Evolutionary conservation across 2,797 vertebrate genomes (phyloP), one percentile per base, ranked within the genome.

Genomic region (Lagocephalus sceleratus): DNA sequence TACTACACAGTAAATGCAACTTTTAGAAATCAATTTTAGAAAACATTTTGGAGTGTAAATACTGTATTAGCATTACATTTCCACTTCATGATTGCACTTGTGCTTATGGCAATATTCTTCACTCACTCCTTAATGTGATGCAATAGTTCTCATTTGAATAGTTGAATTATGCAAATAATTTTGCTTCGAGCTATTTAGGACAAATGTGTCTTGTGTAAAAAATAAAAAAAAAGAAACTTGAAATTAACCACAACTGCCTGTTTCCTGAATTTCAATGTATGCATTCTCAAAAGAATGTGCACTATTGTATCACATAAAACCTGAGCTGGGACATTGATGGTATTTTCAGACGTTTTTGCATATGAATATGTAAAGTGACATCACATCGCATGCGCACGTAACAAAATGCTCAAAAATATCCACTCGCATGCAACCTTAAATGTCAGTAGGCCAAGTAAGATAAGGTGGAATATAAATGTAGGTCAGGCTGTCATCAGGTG

Each of bases 111-210:
- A 77, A 78, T 69, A 57, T 53, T 60, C 51, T 67, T 71, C 72
- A 71, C 76, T 81, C 63, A 80, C 54, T 66, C n/a, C 19, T 54
- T 58, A 5, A 76, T 85, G 82, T 86, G 78, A 80, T 76, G 55
- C 48, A 59, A 75, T 63, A 54, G 57, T 78, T 71, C 47, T 68
- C 54, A 78, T 63, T 60, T 51, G 40, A 47, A 17, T 57, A 55
- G 60, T 82, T 52, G 46, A 76, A 79, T 78, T 70, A 83, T 83
- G 78, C 45, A 73, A 81, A 87, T 75, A 3, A 1, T 20, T 41
- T 65, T 5, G 22, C 61, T 63, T 47, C 43, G 60, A 66, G 68
- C 64, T 60, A 12, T 17, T 43, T 26, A 16, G 46, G 44, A 1
- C 14, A 32, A 62, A 42, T 25, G 2, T 32, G 25, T 20, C n/a